Conservation (phyloP, 2,113 vertebrate species). For the Cynocephalus volans region DNA sequence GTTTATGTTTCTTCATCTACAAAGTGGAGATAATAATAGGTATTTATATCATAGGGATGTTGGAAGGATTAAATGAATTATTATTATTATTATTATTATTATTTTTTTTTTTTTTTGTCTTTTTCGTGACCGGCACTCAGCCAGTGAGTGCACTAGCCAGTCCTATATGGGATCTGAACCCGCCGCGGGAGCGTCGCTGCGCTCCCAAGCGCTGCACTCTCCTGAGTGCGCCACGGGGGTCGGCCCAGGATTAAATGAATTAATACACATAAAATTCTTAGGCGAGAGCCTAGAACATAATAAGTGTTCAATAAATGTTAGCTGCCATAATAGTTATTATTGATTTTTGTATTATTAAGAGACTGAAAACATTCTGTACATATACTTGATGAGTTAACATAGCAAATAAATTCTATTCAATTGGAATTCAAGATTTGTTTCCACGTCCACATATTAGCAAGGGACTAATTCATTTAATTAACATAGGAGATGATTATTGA, state of each 20-base stretch:
- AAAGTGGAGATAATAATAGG: neutral
- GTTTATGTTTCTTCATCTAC: constrained; percentile 18
- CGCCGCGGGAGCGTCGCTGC: too few relatives aligned
- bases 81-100: too few relatives aligned
- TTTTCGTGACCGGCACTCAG: too few relatives aligned
- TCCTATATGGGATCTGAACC: too few relatives aligned
- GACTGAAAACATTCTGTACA: neutral
- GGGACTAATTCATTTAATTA: neutral
- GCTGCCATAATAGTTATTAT: neutral
- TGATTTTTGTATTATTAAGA: neutral
- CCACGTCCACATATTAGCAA: neutral
- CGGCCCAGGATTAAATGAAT: constrained; percentile 12
- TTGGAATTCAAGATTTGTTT: constrained; percentile 40
- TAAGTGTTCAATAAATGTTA: neutral
- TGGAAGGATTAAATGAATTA: constrained; percentile 17
- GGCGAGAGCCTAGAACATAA: neutral
- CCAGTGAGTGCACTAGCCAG: too few relatives aligned
- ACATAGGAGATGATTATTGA: neutral
- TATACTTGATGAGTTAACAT: neutral
- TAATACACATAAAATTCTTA: neutral
- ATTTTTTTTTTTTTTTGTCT: too few relatives aligned
- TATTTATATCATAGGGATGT: neutral
- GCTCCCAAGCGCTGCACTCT: too few relatives aligned
- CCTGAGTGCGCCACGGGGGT: too few relatives aligned
- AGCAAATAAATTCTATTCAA: constrained; percentile 32